Evolutionary conservation across 1,140 invertebrate species (phyloP).

Genomic region (Akabosia matsudoensis): DNA sequence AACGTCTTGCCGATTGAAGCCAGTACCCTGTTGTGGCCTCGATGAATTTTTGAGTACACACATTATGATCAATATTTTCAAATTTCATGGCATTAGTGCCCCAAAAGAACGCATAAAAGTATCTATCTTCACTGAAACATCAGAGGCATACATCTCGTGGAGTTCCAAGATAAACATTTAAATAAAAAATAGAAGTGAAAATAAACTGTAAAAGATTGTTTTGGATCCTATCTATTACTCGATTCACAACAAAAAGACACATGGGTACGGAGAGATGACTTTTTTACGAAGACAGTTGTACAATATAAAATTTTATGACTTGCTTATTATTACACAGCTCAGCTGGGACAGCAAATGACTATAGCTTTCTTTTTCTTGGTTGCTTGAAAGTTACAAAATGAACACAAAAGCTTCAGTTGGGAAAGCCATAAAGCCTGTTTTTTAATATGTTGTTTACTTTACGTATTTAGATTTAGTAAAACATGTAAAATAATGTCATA

Average conservation of each 20-base stretch:
- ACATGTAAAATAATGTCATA: too few relatives aligned
- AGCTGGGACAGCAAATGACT: not conserved
- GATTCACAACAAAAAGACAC: not conserved
- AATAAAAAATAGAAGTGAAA: conserved; percentile 1
- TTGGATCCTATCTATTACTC: not conserved
- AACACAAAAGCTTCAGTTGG: too few relatives aligned
- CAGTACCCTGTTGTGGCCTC: too few relatives aligned
- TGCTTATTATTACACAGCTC: not conserved
- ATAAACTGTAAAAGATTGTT: conserved; percentile 2
- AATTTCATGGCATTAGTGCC: not conserved
- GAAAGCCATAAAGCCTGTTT: too few relatives aligned
- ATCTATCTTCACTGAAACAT: not conserved
- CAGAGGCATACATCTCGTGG: not conserved
- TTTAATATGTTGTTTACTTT: too few relatives aligned
- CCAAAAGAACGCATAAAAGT: not conserved
- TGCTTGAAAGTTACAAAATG: not conserved
- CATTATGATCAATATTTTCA: not conserved
- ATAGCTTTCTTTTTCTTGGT: not conserved
- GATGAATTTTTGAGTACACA: not conserved
- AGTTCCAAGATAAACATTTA: not conserved
- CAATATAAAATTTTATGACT: conserved; percentile 1
- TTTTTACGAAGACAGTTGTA: not conserved
- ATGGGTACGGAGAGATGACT: not conserved
- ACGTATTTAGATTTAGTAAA: too few relatives aligned
- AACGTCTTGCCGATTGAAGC: too few relatives aligned